phyloP scores from a whole-genome alignment of 2,113 vertebrate species.

The Petrocephalus microphthalmus region DNA sequence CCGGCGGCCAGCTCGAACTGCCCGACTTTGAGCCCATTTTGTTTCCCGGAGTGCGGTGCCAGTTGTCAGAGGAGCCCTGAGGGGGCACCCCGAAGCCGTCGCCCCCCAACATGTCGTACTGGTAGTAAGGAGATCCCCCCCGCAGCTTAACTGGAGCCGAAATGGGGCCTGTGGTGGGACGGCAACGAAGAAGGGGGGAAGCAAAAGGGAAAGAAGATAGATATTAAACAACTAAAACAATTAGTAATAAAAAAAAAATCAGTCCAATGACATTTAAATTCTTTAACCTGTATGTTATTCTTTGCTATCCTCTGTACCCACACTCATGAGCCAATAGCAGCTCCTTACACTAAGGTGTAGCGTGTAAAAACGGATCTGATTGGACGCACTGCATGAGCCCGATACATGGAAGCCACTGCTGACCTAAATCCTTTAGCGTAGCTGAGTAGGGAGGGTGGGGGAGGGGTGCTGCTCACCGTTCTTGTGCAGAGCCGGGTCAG shows the following conservation, averaged over 20 bases:
- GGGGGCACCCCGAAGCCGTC: constrained; percentile 72
- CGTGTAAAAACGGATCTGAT: background rate
- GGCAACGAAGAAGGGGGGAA: constrained; percentile 24
- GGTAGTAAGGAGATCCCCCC: constrained; percentile 86
- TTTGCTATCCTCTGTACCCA: background rate
- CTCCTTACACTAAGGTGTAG: background rate
- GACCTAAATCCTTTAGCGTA: background rate
- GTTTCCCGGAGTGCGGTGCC: constrained; percentile 94
- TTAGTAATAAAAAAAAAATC: too few species aligned
- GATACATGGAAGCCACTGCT: background rate
- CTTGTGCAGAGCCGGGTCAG: constrained; percentile 87
- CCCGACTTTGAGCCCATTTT: constrained; percentile 86
- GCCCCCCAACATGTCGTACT: constrained; percentile 85
- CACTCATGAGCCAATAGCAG: background rate
- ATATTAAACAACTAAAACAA: background rate
- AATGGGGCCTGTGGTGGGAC: constrained; percentile 66
- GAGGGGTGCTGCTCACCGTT: constrained; percentile 69
- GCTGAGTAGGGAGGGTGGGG: background rate
- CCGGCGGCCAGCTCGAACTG: constrained; percentile 96
- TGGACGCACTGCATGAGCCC: background rate
- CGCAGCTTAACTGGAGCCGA: constrained; percentile 83
- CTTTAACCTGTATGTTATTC: background rate
- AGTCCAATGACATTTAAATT: background rate
- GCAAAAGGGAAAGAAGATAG: background rate
- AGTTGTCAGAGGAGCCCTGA: constrained; percentile 80